phyloP scores from a whole-genome alignment of 2,113 vertebrate genomes.

The Nycticryphes semicollaris region DNA sequence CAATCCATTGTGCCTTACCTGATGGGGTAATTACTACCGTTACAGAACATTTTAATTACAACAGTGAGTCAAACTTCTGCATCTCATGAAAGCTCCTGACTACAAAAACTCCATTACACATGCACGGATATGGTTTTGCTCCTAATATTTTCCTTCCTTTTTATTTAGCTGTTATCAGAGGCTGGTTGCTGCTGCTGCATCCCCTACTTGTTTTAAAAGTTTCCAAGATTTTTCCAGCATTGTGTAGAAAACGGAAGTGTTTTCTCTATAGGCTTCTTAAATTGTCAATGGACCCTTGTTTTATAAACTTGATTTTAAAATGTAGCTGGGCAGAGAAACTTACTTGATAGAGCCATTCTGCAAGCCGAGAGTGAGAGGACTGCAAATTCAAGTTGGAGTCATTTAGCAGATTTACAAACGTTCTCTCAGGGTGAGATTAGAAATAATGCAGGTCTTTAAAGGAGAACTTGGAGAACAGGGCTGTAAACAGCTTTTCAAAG shows the following conservation, averaged over 20 bases:
- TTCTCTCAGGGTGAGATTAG: background rate
- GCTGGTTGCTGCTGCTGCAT: background rate
- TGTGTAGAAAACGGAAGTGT: background rate
- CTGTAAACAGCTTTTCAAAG: background rate
- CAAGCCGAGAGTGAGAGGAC: background rate
- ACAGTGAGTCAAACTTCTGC: conserved; percentile 24
- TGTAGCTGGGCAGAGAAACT: background rate
- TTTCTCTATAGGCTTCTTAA: background rate
- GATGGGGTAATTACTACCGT: conserved; percentile 53
- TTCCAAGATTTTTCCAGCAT: background rate
- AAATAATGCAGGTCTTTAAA: background rate
- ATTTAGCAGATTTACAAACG: background rate
- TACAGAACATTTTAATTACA: conserved; percentile 58
- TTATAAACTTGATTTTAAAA: background rate
- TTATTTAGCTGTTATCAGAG: background rate
- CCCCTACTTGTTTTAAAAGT: background rate
- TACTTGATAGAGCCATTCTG: background rate
- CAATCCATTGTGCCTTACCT: conserved; percentile 27
- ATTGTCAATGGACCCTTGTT: background rate
- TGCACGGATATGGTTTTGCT: background rate
- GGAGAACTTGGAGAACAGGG: background rate
- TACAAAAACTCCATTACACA: background rate
- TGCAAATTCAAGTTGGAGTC: background rate
- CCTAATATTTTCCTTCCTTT: background rate
- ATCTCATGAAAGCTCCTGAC: background rate